A percentile compares a stretch with the other conserved stretches of the same genome.
These are phyloP conservation scores for Sitodiplosis mosellana DNA, from an alignment of 1,140 invertebrate genomes.

Conservation along the genomic window DNA sequence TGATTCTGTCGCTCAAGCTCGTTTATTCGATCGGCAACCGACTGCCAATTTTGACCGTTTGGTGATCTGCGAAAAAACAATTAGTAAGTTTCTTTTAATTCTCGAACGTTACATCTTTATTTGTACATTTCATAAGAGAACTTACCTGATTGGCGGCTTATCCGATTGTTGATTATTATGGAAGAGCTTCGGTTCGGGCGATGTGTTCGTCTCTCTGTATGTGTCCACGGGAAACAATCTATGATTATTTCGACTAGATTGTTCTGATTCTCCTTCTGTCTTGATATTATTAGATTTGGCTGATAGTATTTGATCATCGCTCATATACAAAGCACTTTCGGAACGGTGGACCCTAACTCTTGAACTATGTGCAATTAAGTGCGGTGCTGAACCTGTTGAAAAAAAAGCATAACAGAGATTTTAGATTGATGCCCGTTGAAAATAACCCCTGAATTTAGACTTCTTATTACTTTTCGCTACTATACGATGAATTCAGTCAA, in stretches of 20 bases:
- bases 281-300: background rate
- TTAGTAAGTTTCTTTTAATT: too few relatives aligned
- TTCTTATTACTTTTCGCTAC: too few relatives aligned
- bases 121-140: too few relatives aligned
- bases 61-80: background rate
- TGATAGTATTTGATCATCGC: slow-evolving; percentile 13
- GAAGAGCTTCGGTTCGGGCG: slow-evolving; percentile 11
- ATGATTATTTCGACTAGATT: slow-evolving; percentile 18
- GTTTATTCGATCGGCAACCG: slow-evolving; percentile 56
- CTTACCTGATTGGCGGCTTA: background rate
- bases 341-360: slow-evolving; percentile 59
- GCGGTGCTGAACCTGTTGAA: slow-evolving; percentile 19
- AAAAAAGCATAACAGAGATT: slow-evolving; percentile 8
- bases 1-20: slow-evolving; percentile 44
- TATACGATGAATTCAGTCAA: too few relatives aligned
- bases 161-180: background rate
- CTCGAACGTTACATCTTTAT: too few relatives aligned
- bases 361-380: slow-evolving; percentile 60
- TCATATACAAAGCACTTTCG: slow-evolving; percentile 55
- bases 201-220: slow-evolving; percentile 29
- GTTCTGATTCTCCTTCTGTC: background rate
- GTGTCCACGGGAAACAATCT: slow-evolving; percentile 38
- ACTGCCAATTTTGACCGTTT: slow-evolving; percentile 20
- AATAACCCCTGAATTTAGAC: background rate
- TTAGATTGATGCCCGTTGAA: background rate